Evolutionary conservation across 2,888 invertebrate genomes (phyloP), one percentile per base, ranked within the genome.

Genomic region (Tiliacea citrago): DNA sequence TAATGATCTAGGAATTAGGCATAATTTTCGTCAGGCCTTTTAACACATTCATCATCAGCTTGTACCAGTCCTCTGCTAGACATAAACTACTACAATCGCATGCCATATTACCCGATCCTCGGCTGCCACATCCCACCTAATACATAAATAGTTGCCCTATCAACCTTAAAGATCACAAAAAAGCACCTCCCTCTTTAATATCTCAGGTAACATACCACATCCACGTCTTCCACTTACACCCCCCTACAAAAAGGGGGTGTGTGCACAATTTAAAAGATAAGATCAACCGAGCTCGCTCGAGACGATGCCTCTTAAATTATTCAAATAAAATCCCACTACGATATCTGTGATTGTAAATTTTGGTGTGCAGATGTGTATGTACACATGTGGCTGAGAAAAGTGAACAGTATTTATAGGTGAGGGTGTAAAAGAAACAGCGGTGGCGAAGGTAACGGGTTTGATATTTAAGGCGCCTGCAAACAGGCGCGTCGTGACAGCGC

Each of bases 271-370:
- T 94, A 91, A 86, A 83, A 88, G 95, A 95, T 95, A 95, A 91
- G 88, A 95, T 95, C 89, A 83, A 87, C 90, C 88, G 86, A 86
- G 86, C 84, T 70, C 87, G 88, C 84, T 88, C 88, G 88, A 89
- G 90, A 86, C 83, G 86, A 88, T 88, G 88, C 91, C 91, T 90
- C 93, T 94, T 95, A 95, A 95, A 95, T 95, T 94, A 95, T 95
- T 95, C 95, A 94, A 95, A 95, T 94, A 94, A 94, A 95, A 94
- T 93, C 93, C 92, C 87, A 84, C 88, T 79, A 88, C 90, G 90
- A 92, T 93, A 94, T 94, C 94, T 94, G 92, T 92, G 94, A 94
- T 95, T 94, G 93, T 94, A 94, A 93, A 94, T 94, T 94, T 92
- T 89, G 87, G 88, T 90, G 88, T 89, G 69, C 85, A 92, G 88